Evolutionary conservation across 1,140 invertebrate species (phyloP).

Genomic region (Microplitis demolitor): DNA sequence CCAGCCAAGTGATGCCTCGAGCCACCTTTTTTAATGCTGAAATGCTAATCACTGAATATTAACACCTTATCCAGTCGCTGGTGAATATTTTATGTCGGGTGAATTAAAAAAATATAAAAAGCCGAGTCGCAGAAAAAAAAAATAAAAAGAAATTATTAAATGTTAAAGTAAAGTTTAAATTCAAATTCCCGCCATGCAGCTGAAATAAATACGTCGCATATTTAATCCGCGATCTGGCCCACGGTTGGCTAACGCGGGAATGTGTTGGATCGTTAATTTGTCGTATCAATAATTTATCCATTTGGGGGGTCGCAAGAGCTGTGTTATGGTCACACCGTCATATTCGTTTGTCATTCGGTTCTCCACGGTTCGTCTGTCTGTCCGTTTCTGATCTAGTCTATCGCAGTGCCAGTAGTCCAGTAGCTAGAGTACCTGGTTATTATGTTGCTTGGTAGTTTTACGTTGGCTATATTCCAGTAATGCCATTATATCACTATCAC

Average conservation of each 20-base stretch:
- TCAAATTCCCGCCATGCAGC: too few species aligned
- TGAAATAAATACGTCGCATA: too few species aligned
- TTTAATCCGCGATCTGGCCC: too few species aligned
- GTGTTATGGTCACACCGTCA: constrained; percentile 37
- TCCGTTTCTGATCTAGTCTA: neutral
- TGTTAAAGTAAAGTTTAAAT: too few species aligned
- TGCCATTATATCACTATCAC: too few species aligned
- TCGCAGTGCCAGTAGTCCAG: too few species aligned
- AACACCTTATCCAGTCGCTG: constrained; percentile 20
- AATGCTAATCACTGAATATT: constrained; percentile 46
- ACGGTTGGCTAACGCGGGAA: too few species aligned
- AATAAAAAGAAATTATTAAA: too few species aligned
- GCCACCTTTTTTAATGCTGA: constrained; percentile 25
- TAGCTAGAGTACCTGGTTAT: too few species aligned
- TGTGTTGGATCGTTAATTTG: constrained; percentile 28
- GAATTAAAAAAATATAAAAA: neutral
- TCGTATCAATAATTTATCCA: constrained; percentile 36
- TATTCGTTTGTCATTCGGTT: constrained; percentile 55
- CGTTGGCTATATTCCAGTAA: too few species aligned
- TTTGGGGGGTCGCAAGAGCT: neutral
- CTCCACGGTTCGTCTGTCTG: constrained; percentile 36
- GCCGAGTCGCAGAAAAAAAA: too few species aligned
- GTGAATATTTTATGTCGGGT: neutral
- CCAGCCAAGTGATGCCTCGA: neutral
- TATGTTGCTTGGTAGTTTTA: too few species aligned